phyloP scores from a whole-genome alignment of 2,113 vertebrate species.

The Chitala chitala region DNA sequence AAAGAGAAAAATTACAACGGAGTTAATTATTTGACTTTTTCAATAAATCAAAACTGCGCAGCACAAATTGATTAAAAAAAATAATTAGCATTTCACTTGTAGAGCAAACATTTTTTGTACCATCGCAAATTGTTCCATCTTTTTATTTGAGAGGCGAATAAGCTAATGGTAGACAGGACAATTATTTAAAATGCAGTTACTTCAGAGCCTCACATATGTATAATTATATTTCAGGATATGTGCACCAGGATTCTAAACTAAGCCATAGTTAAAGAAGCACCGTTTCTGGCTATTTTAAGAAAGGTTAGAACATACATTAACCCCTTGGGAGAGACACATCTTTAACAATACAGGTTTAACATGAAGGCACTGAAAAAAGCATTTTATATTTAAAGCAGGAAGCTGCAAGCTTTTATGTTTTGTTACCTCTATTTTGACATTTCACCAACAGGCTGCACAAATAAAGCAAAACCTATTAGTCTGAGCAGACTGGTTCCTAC shows the following conservation, averaged over 20 bases:
- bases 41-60: constrained; percentile 64
- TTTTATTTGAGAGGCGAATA: constrained; percentile 54
- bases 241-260: no score
- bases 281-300: no score
- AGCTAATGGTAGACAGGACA: constrained; percentile 43
- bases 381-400: no score
- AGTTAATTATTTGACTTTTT: constrained; percentile 70
- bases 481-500: background rate
- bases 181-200: background rate
- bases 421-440: background rate
- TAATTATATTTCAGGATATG: no score
- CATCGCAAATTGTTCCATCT: constrained; percentile 5
- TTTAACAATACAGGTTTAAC: no score
- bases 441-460: constrained; percentile 2
- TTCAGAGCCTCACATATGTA: no score
- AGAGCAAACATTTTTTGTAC: background rate
- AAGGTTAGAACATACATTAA: no score
- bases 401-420: no score
- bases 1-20: constrained; percentile 56
- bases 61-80: constrained; percentile 58
- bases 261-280: no score
- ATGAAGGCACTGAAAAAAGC: no score
- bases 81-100: constrained; percentile 60
- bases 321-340: no score
- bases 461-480: background rate